Evolutionary conservation across 37 sponge, comb jelly and placozoan genomes (phyloP).

Genomic region (Spongilla lacustris): DNA sequence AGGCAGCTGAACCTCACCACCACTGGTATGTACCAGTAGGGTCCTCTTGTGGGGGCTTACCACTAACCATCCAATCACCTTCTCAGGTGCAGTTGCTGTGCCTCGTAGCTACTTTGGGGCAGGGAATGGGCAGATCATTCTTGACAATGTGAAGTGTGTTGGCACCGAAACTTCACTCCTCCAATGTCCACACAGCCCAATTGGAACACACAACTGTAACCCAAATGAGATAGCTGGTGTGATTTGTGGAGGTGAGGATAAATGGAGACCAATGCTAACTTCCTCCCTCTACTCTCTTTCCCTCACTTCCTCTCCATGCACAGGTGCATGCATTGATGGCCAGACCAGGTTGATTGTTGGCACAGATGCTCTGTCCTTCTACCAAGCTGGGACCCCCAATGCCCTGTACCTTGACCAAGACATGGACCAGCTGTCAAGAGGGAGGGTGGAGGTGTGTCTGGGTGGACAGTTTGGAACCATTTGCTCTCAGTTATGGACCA

Average conservation of each 20-base stretch:
- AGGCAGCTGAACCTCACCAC: slow-evolving; percentile 15
- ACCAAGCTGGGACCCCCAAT: background rate
- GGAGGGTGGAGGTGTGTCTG: background rate
- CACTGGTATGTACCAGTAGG: background rate
- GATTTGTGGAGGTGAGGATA: slow-evolving; percentile 9
- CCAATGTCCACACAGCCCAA: slow-evolving; percentile 7
- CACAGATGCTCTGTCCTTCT: background rate
- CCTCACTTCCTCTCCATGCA: background rate
- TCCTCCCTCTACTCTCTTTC: background rate
- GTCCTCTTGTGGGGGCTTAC: background rate
- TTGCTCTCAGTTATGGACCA: background rate
- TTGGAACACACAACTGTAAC: slow-evolving; percentile 22
- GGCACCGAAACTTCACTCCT: slow-evolving; percentile 22
- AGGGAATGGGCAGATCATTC: slow-evolving; percentile 32
- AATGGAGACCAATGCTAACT: background rate
- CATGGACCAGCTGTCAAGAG: background rate
- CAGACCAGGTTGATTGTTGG: background rate
- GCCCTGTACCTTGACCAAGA: background rate
- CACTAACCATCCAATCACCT: background rate
- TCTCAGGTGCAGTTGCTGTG: slow-evolving; percentile 17
- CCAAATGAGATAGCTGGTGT: slow-evolving; percentile 54
- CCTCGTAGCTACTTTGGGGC: slow-evolving; percentile 26
- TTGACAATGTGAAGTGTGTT: slow-evolving; percentile 24
- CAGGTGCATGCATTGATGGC: background rate
- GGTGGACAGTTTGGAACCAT: background rate